A percentile compares a stretch with the other conserved stretches of the same genome.
Conservation (phyloP, 64 coral and sea anemone genomes). For the Acropora yongei region DNA sequence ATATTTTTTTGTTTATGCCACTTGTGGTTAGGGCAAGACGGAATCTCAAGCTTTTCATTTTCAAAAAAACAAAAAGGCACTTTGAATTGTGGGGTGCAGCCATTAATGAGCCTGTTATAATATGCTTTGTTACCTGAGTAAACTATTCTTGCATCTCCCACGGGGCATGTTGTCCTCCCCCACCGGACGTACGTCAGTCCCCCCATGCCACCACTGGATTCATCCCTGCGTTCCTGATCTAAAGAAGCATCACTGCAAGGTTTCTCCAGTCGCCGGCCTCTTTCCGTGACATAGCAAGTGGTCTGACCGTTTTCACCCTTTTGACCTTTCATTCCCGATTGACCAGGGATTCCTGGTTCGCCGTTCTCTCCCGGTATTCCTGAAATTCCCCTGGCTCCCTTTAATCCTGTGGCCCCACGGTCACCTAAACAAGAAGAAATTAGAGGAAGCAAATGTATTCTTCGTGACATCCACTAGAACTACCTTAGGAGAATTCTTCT, state of each 20-base stretch:
- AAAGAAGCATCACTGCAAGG: conserved; percentile 63
- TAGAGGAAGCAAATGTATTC: background rate
- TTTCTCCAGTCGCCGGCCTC: conserved; percentile 61
- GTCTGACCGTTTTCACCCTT: conserved; percentile 53
- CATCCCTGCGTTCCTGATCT: conserved; percentile 32
- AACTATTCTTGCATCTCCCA: conserved; percentile 54
- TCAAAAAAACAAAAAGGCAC: no score
- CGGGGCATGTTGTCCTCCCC: conserved; percentile 84
- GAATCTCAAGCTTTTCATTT: background rate
- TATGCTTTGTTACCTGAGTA: conserved; percentile 69
- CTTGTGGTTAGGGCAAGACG: background rate
- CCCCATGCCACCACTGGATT: background rate
- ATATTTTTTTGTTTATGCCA: no score
- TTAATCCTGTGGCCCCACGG: conserved; percentile 57
- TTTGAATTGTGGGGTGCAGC: no score
- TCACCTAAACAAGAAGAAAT: conserved; percentile 24
- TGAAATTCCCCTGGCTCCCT: conserved; percentile 61
- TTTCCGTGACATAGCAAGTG: conserved; percentile 75
- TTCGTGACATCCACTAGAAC: no score
- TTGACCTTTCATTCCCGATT: conserved; percentile 45
- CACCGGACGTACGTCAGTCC: conserved; percentile 76
- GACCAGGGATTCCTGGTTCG: conserved; percentile 59
- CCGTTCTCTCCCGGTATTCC: conserved; percentile 72
- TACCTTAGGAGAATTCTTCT: no score
- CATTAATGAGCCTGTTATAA: background rate